Base-by-base conservation (phyloP, 2,113 vertebrate species). In the Pteropus alecto region DNA sequence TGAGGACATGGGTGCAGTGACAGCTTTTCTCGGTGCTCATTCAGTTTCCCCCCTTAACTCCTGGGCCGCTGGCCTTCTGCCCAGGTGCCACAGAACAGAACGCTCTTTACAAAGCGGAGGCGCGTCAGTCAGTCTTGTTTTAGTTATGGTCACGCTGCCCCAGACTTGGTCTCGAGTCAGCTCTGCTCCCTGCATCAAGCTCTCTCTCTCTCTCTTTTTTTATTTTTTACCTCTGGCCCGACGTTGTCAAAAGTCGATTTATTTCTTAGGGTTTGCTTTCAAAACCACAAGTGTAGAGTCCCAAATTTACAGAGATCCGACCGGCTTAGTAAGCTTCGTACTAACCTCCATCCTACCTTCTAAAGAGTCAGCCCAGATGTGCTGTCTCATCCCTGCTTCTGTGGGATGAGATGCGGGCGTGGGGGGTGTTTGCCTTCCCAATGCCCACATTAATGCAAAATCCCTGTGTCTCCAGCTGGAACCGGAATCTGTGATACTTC, bases 171-270 rank as follows among this genome's bases (percentile, higher is more conserved):
- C 77, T 92, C 21, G 63, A 16, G 63, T 95, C 58, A 54, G 38
- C 43, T 73, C 94, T 38, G 46, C 7, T 71, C 22, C 30, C 63
- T n/a, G 26, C 12, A 21, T 58, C 33, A 46, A 61, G 28, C 35
- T 77, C n/a, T 61, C 14, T 51, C 43, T 46, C 43, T 46, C 3
- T 33, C 8, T 51, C 2, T 74, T 2, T 76, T 28, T 77, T 11
- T 24, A 4, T 19, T 6, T 70, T n/a, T 61, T 82, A 61, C 24
- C 48, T 61, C 60, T 83, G n/a, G 9, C 26, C 61, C 30, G 30
- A 38, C 73, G 35, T 21, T 79, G 43, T 60, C 76, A 71, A 86
- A 90, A 76, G n/a, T n/a, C 16, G 22, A 14, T 78, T 95, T 76
- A 38, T 65, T 88, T 91, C 63, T 92, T 41, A 15, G 21, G 22